phyloP scores from a whole-genome alignment of 2,797 vertebrate genomes.

The Arnoldichthys spilopterus region DNA sequence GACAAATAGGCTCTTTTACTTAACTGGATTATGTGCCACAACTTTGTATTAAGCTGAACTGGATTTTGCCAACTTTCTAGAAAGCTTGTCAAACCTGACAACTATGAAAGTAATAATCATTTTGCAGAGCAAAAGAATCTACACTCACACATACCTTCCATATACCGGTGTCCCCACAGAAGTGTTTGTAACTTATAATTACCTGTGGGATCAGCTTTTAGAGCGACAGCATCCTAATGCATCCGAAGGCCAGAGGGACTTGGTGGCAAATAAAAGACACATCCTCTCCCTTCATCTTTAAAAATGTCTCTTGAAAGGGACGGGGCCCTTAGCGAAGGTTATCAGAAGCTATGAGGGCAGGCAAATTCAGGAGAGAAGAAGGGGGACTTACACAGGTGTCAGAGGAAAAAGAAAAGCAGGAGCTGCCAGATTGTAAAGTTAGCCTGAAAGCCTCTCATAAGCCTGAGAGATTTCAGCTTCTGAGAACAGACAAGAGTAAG shows the following conservation, averaged over 20 bases:
- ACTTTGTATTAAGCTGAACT: too few species aligned
- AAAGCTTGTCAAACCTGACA: background rate
- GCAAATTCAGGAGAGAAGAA: background rate
- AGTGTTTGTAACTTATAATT: background rate
- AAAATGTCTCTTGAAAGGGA: constrained; percentile 2
- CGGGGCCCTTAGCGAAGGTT: constrained; percentile 14
- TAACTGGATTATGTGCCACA: too few species aligned
- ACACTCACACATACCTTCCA: background rate
- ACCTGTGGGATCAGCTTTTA: constrained; percentile 4
- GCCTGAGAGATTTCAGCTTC: constrained; percentile 47
- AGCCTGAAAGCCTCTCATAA: constrained; percentile 36
- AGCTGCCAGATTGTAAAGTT: constrained; percentile 48
- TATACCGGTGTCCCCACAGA: background rate
- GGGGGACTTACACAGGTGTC: constrained; percentile 13
- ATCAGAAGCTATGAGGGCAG: background rate
- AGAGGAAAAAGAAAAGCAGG: constrained; percentile 42
- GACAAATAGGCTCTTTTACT: too few species aligned
- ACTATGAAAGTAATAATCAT: background rate
- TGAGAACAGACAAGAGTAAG: constrained; percentile 29
- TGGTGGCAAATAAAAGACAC: background rate
- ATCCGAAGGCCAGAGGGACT: background rate
- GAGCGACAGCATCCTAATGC: background rate
- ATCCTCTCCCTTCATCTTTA: constrained; percentile 13
- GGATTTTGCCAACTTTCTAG: background rate
- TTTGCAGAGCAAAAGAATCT: background rate